Evolutionary conservation across 2,797 vertebrate genomes (phyloP).

Genomic region (Cetoscarus ocellatus): DNA sequence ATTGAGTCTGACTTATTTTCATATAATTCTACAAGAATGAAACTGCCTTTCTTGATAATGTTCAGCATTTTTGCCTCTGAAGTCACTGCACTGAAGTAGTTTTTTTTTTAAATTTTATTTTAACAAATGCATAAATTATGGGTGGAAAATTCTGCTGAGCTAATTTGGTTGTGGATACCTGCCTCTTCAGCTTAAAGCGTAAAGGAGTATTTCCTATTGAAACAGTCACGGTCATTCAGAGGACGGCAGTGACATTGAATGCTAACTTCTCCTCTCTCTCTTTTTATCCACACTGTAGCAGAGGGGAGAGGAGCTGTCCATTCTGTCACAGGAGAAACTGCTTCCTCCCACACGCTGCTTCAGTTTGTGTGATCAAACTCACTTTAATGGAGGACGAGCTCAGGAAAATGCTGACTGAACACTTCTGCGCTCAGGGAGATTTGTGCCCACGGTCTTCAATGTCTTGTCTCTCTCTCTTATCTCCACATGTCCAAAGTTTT

Average conservation of each 20-base stretch:
- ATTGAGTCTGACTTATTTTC: too few species aligned
- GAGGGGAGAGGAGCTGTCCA: slow-evolving; percentile 11
- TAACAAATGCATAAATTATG: not conserved
- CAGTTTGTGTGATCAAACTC: slow-evolving; percentile 39
- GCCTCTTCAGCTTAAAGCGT: not conserved
- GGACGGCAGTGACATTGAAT: slow-evolving; percentile 42
- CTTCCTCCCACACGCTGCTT: slow-evolving; percentile 11
- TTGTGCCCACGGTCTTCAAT: slow-evolving; percentile 6
- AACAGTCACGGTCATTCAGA: slow-evolving; percentile 41
- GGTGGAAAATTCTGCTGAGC: not conserved
- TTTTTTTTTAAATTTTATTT: too few species aligned
- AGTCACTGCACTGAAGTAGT: too few species aligned
- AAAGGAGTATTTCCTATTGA: slow-evolving; percentile 10
- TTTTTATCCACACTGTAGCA: slow-evolving; percentile 24
- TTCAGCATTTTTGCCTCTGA: too few species aligned
- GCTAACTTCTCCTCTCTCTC: slow-evolving; percentile 20
- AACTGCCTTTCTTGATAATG: too few species aligned
- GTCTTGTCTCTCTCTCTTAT: not conserved
- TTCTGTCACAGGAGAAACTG: not conserved
- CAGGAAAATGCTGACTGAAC: slow-evolving; percentile 40
- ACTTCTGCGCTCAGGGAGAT: slow-evolving; percentile 8
- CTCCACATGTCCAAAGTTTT: slow-evolving; percentile 5
- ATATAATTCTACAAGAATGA: too few species aligned
- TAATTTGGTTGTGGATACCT: slow-evolving; percentile 1
- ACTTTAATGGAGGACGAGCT: slow-evolving; percentile 29